phyloP scores from a whole-genome alignment of 2,113 vertebrate genomes.

The Cyrtonyx montezumae region DNA sequence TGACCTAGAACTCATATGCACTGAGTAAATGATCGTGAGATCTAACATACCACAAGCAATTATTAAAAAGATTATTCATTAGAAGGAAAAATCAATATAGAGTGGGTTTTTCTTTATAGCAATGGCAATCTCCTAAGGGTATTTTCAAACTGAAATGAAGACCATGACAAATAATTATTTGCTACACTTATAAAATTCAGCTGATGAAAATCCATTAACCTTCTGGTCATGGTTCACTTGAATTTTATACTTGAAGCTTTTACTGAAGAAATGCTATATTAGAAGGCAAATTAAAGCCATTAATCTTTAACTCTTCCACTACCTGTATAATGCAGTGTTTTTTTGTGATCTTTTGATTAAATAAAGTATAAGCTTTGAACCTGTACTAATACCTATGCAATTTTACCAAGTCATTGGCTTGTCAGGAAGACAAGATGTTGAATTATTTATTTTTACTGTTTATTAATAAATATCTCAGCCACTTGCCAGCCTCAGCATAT shows the following conservation, averaged over 20 bases:
- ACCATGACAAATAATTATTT: conserved; percentile 79
- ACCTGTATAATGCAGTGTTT: conserved; percentile 45
- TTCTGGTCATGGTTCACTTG: conserved; percentile 76
- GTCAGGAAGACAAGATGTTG: not conserved
- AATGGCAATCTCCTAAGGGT: conserved; percentile 61
- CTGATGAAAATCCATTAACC: conserved; percentile 84
- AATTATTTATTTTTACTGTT: conserved; percentile 12
- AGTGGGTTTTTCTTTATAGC: conserved; percentile 46
- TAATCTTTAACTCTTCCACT: conserved; percentile 80
- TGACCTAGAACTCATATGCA: not conserved
- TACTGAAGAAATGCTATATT: conserved; percentile 77
- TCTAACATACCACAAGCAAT: conserved; percentile 30
- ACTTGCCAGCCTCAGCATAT: not conserved
- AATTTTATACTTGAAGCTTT: conserved; percentile 77
- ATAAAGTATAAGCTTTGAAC: conserved; percentile 54
- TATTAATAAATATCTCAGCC: not conserved
- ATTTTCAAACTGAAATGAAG: conserved; percentile 69
- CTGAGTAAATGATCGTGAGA: not conserved
- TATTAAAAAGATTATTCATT: conserved; percentile 66
- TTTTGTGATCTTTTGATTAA: conserved; percentile 62
- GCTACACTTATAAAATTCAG: conserved; percentile 79
- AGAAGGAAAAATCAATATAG: conserved; percentile 69
- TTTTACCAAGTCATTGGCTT: not conserved
- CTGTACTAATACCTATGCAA: conserved; percentile 38
- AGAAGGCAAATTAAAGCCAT: conserved; percentile 82